Percentiles rank a stretch among this genome's conserved stretches.
Conservation (phyloP, 2,113 vertebrate species). For the Mormoops blainvillei region DNA sequence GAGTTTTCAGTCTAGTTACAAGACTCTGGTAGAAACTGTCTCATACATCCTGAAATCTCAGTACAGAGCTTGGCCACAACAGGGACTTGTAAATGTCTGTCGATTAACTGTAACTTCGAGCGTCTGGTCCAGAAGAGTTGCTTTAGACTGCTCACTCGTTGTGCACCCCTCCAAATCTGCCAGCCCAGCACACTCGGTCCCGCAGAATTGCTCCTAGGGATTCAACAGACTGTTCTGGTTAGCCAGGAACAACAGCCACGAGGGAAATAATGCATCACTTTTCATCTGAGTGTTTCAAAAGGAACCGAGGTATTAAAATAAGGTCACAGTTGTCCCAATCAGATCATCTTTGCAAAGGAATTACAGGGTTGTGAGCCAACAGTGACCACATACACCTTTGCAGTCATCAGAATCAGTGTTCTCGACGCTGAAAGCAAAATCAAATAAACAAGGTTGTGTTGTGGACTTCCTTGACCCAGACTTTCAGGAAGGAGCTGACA, state of each 20-base stretch:
- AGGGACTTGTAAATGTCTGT: background rate
- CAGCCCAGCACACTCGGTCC: conserved; percentile 10
- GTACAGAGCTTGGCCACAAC: background rate
- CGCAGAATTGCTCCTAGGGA: background rate
- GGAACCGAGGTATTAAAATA: conserved; percentile 6
- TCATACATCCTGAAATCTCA: background rate
- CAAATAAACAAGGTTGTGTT: conserved; percentile 68
- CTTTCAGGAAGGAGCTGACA: conserved; percentile 71
- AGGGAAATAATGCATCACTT: conserved; percentile 12
- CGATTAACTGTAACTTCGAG: background rate
- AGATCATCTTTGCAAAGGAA: conserved; percentile 50
- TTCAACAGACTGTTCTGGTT: background rate
- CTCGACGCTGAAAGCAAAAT: conserved; percentile 34
- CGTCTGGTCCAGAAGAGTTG: conserved; percentile 1
- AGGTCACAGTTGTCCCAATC: conserved; percentile 41
- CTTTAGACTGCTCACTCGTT: conserved; percentile 11
- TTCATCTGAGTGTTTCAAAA: conserved; percentile 46
- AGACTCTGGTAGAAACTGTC: background rate
- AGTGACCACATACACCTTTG: conserved; percentile 58
- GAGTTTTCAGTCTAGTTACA: background rate
- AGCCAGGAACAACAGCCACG: conserved; percentile 45
- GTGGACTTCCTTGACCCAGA: conserved; percentile 63
- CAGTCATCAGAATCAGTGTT: conserved; percentile 53
- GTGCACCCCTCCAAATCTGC: background rate
- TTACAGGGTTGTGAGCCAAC: conserved; percentile 46